Percentiles rank a stretch among this genome's conserved stretches.
phyloP scores from a whole-genome alignment of 2,113 vertebrate species.

The Panurus biarmicus region DNA sequence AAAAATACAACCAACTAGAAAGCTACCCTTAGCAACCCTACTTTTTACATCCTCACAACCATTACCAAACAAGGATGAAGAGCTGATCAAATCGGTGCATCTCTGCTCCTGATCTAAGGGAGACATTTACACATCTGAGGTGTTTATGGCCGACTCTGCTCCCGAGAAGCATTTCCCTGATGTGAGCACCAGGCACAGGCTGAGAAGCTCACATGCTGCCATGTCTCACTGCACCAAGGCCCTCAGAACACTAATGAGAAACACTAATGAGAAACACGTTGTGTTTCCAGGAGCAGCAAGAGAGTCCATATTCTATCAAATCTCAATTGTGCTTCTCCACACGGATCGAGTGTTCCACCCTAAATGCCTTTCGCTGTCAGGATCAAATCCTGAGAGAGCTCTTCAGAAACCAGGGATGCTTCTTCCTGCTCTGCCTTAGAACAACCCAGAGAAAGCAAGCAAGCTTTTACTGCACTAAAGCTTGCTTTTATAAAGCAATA shows the following conservation, averaged over 20 bases:
- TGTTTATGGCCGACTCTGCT: neutral
- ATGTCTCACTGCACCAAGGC: neutral
- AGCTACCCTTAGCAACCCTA: neutral
- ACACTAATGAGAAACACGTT: neutral
- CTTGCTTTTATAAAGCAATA: neutral
- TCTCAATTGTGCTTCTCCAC: neutral
- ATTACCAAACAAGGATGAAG: neutral
- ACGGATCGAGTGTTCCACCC: neutral
- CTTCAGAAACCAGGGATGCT: neutral
- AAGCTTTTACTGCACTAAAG: neutral
- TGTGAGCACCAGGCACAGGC: neutral
- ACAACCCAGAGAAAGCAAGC: neutral
- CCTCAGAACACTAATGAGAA: neutral
- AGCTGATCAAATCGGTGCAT: neutral
- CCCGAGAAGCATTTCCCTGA: neutral
- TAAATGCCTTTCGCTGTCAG: neutral
- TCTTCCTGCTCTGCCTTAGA: neutral
- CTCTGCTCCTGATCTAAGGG: neutral
- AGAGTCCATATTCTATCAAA: neutral
- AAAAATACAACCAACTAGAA: neutral
- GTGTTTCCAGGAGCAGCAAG: neutral
- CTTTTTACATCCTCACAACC: neutral
- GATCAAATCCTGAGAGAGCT: neutral
- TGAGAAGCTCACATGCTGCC: neutral
- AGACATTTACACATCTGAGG: neutral